These are phyloP conservation scores for Sebastes fasciatus DNA, from an alignment of 2,113 vertebrate species.

Conservation along the genomic window DNA sequence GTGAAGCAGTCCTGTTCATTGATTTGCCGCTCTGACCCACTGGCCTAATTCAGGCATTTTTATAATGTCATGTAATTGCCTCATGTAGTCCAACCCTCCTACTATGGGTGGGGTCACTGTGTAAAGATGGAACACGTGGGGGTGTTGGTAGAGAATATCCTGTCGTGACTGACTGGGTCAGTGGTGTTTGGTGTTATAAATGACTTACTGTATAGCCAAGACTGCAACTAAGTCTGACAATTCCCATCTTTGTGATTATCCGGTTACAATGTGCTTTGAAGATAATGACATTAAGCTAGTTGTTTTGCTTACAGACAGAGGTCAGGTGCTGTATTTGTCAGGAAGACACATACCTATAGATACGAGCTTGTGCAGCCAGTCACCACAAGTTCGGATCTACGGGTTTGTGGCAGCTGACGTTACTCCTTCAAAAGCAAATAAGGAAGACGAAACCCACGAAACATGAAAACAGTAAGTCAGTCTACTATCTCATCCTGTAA, in stretches of 20 bases:
- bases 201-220: neutral
- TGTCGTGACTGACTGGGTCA: neutral
- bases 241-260: constrained; percentile 16
- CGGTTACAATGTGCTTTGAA: constrained; percentile 21
- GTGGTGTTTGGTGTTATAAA: constrained; percentile 25
- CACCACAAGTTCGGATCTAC: constrained; percentile 99
- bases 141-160: constrained; percentile 4
- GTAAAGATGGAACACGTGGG: constrained; percentile 33
- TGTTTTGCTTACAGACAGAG: constrained; percentile 23
- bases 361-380: constrained; percentile 95
- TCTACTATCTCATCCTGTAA: constrained; percentile 15
- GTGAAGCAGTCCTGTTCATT: neutral
- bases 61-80: constrained; percentile 18
- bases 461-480: constrained; percentile 9
- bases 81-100: constrained; percentile 41
- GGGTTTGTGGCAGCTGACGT: constrained; percentile 97
- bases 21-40: constrained; percentile 19
- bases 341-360: constrained; percentile 98
- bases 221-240: constrained; percentile 3
- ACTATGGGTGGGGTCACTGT: constrained; percentile 63
- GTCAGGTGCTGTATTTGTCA: constrained; percentile 81
- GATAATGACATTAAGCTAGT: constrained; percentile 3
- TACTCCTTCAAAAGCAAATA: constrained; percentile 71
- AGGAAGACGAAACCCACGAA: constrained; percentile 16
- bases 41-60: constrained; percentile 23